Evolutionary conservation across 2,888 invertebrate genomes (phyloP).

Genomic region (Pilophorus perplexus): DNA sequence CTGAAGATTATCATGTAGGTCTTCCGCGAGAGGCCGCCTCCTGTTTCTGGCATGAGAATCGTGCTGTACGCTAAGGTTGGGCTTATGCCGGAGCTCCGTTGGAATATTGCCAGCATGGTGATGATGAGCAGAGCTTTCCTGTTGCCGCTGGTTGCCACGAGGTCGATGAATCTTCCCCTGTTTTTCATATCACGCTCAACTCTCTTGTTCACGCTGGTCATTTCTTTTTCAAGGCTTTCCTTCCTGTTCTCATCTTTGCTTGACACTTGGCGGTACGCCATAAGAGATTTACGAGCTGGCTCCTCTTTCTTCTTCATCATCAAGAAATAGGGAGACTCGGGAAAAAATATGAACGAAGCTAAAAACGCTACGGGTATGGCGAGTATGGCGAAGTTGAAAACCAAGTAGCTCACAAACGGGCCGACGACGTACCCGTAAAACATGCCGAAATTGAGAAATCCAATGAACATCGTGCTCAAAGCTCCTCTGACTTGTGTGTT

Average conservation of each 20-base stretch:
- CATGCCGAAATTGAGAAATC: conserved; percentile 48
- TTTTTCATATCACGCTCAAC: conserved; percentile 45
- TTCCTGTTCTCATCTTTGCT: conserved; percentile 26
- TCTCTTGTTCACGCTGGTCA: conserved; percentile 40
- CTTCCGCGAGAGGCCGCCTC: conserved; percentile 47
- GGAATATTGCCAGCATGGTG: conserved; percentile 46
- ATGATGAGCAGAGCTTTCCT: conserved; percentile 48
- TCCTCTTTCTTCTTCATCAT: conserved; percentile 56
- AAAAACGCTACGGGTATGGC: conserved; percentile 57
- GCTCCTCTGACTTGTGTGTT: conserved; percentile 49
- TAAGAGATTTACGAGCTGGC: conserved; percentile 42
- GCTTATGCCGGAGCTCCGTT: conserved; percentile 64
- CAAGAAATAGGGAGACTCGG: conserved; percentile 63
- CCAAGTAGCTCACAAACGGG: conserved; percentile 44
- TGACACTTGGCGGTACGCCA: conserved; percentile 42
- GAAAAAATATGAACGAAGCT: conserved; percentile 58
- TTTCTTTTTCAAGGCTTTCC: conserved; percentile 41
- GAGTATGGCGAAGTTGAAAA: conserved; percentile 48
- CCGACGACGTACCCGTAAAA: conserved; percentile 48
- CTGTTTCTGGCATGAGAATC: conserved; percentile 59
- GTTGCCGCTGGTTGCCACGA: conserved; percentile 45
- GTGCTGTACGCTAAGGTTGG: conserved; percentile 64
- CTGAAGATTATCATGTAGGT: conserved; percentile 48
- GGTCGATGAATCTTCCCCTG: conserved; percentile 45
- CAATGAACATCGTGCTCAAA: conserved; percentile 48